These are phyloP conservation scores for Rotaria socialis DNA, from an alignment of 2,888 invertebrate species.

Conservation along the genomic window DNA sequence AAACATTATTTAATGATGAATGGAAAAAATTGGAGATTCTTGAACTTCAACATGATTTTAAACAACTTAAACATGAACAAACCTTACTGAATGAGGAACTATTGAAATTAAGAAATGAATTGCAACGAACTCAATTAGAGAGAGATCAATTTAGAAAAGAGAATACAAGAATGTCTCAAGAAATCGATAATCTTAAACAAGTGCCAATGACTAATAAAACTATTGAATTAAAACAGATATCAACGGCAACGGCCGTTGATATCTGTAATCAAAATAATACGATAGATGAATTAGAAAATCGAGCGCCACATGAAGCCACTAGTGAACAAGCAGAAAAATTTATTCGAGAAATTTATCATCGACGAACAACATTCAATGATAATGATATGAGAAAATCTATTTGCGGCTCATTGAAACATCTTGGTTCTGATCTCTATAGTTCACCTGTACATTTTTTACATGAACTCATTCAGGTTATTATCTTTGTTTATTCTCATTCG, in stretches of 20 bases:
- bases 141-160: constrained; percentile 28
- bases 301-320: not conserved
- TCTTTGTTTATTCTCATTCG: too few species aligned
- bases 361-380: not conserved
- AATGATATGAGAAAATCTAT: constrained; percentile 32
- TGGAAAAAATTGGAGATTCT: constrained; percentile 2
- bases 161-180: not conserved
- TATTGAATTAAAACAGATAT: not conserved
- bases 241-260: not conserved
- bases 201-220: too few species aligned
- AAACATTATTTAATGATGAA: not conserved
- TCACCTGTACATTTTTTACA: constrained; percentile 39
- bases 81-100: not conserved
- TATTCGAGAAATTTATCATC: not conserved
- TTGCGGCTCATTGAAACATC: constrained; percentile 37
- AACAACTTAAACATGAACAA: constrained; percentile 22
- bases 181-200: not conserved
- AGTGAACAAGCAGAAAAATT: not conserved
- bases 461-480: constrained; percentile 33
- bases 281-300: not conserved
- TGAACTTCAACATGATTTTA: constrained; percentile 32
- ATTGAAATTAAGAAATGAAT: not conserved
- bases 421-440: constrained; percentile 39
- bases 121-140: constrained; percentile 4
- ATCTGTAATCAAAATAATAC: not conserved